These are phyloP conservation scores for Synergus itoensis DNA, from an alignment of 2,888 invertebrate genomes.

Conservation along the genomic window DNA sequence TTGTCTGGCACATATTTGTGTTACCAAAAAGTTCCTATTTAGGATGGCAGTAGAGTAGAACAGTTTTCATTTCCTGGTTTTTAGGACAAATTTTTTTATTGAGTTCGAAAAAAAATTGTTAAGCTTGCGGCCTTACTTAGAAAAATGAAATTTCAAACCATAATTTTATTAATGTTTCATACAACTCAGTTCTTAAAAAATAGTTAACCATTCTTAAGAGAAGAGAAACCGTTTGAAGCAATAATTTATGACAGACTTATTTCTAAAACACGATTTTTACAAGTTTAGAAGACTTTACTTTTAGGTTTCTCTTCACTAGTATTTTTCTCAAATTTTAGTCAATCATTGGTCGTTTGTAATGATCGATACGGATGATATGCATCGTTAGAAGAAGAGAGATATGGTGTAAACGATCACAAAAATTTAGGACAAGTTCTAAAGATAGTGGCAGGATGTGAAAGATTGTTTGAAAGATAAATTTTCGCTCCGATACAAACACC, in stretches of 20 bases:
- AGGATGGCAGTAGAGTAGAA: neutral
- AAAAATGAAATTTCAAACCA: neutral
- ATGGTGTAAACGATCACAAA: conserved; percentile 23
- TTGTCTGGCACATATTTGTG: neutral
- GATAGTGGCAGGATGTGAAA: conserved; percentile 35
- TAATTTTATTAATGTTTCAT: neutral
- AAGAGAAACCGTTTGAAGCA: conserved; percentile 26
- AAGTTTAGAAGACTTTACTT: neutral
- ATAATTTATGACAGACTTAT: conserved; percentile 1
- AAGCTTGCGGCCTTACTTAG: neutral
- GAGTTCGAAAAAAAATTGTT: neutral
- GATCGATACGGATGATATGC: conserved; percentile 35
- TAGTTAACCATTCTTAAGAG: neutral
- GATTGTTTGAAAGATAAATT: conserved; percentile 25
- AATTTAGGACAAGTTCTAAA: conserved; percentile 3
- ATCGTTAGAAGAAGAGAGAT: conserved; percentile 36
- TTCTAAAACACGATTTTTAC: neutral
- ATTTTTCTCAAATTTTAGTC: neutral
- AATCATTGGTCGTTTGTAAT: conserved; percentile 25
- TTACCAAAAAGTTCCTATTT: neutral
- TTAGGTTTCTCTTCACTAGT: neutral
- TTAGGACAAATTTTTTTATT: neutral
- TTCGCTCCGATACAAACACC: conserved; percentile 36
- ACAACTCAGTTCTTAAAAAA: neutral
- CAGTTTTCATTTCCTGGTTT: neutral